Base-by-base conservation (phyloP, 2,888 invertebrate species). In the Habrosyne pyritoides region DNA sequence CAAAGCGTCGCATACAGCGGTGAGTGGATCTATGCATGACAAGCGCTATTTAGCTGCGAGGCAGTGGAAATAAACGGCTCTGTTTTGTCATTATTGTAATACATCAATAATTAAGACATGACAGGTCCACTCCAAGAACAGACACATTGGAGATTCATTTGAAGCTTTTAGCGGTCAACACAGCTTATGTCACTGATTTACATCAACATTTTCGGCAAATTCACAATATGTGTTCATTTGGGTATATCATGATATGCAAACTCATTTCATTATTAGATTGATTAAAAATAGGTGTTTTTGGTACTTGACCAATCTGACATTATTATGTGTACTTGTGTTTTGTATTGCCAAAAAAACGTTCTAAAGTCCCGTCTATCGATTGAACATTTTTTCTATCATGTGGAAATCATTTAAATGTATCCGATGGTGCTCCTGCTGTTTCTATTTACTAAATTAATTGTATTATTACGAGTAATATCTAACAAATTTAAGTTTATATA, bases 1-100 rank as follows among this genome's bases (percentile, higher is more conserved):
- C 97, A 97, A 96, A 97, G 97, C 94, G 97, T 97, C 96, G 97
- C 97, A 93, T 97, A 97, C 95, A 97, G 97, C 93, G 97, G 97
- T 97, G 97, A 97, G 97, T 96, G 93, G 94, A 94, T 93, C 89
- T 84, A 77, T 86, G 87, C 87, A 93, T 88, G 87, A 63, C 71
- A 77, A 67, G 78, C 79, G 81, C 79, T 83, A 74, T 60, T 60
- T 80, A 79, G 79, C 78, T 76, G 22, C 21, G 51, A 51, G 5
- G 1, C 26, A 22, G 26, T 14, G 24, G 24, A 48, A 2, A 26
- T 26, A 5, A 12, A 49, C n/a, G 4, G 7, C 24, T 28, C n/a
- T 24, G 22, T 26, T 26, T 26, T 48, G 21, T 21, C 46, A 49
- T 50, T 47, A 46, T 50, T 21, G 48, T 21, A 46, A 51, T 50